Conservation (phyloP, 2,113 vertebrate genomes). For the Platanista minor region DNA sequence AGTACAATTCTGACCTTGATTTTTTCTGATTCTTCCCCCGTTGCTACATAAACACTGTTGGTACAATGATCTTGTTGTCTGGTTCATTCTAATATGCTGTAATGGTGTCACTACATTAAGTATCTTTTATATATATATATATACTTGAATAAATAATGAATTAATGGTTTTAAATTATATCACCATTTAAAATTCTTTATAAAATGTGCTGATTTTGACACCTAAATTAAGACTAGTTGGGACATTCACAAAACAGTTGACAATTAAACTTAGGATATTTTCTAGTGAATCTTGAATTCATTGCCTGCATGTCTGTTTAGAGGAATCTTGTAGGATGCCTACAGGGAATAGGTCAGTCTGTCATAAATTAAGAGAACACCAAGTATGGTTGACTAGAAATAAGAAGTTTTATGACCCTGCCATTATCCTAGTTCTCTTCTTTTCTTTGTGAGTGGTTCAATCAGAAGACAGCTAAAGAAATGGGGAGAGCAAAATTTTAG, state of each 20-base stretch:
- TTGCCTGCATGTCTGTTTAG: background rate
- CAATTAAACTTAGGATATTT: background rate
- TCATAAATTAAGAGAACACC: background rate
- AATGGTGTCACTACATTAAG: background rate
- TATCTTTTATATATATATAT: background rate
- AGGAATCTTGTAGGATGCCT: background rate
- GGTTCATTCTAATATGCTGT: background rate
- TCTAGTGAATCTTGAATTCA: background rate
- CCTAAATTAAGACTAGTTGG: background rate
- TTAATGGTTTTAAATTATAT: background rate
- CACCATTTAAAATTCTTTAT: background rate
- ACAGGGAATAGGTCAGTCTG: background rate
- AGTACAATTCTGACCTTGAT: background rate
- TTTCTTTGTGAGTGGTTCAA: background rate
- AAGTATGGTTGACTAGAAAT: background rate
- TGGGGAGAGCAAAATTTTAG: background rate
- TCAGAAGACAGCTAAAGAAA: background rate
- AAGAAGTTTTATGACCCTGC: background rate
- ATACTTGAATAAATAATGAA: background rate
- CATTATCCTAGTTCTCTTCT: background rate
- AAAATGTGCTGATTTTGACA: background rate
- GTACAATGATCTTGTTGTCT: background rate
- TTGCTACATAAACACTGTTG: background rate
- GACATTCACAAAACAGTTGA: background rate
- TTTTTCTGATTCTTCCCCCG: background rate